Percentiles rank a stretch among this genome's conserved stretches.
phyloP scores from a whole-genome alignment of 2,113 vertebrate genomes.

The Entosphenus tridentatus region DNA sequence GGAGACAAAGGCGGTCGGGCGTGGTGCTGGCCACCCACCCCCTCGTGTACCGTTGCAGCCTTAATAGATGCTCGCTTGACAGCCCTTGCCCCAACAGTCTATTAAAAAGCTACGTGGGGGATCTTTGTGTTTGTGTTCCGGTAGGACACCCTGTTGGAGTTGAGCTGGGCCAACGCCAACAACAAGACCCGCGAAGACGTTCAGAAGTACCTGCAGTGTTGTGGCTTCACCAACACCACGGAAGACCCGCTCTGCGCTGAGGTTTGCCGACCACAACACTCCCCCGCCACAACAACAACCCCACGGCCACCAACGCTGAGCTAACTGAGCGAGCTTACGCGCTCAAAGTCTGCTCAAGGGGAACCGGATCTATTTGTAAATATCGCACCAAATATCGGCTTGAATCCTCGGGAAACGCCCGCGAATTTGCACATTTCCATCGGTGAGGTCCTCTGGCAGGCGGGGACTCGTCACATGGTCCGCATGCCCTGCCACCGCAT shows the following conservation, averaged over 20 bases:
- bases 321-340: background rate
- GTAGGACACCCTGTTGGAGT: conserved; percentile 58
- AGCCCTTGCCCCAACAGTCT: no score
- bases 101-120: no score
- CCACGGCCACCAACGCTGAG: no score
- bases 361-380: conserved; percentile 1
- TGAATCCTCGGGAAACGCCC: no score
- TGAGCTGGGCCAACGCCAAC: conserved; percentile 66
- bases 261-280: background rate
- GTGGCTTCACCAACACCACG: conserved; percentile 38
- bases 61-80: no score
- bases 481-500: no score
- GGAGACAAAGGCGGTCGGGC: no score
- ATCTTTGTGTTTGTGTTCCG: background rate
- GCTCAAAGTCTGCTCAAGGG: background rate
- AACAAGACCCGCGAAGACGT: conserved; percentile 41
- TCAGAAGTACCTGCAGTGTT: conserved; percentile 69
- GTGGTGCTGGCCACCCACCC: no score
- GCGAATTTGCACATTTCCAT: no score
- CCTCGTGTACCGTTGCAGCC: no score
- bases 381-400: background rate
- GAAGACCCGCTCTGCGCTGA: background rate
- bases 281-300: background rate
- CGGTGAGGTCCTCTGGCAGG: no score
- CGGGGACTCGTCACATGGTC: no score